Evolutionary conservation across 1,140 invertebrate genomes (phyloP).

Genomic region (Mya arenaria): DNA sequence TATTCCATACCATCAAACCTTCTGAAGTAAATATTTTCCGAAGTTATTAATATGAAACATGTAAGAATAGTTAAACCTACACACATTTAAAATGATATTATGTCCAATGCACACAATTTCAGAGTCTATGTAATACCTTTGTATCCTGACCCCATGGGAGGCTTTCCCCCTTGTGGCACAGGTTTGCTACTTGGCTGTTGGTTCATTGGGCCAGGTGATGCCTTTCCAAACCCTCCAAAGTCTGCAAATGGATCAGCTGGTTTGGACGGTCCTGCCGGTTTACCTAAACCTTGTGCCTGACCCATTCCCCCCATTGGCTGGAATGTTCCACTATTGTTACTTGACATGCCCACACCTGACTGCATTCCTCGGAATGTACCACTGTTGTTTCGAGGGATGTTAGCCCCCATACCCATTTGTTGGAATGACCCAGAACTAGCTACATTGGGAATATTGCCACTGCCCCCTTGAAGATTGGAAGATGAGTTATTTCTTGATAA

Average conservation of each 20-base stretch:
- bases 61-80: not conserved
- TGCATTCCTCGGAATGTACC: conserved; percentile 56
- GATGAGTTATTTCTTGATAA: conserved; percentile 61
- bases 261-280: conserved; percentile 29
- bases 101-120: not conserved
- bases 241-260: conserved; percentile 78
- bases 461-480: conserved; percentile 49
- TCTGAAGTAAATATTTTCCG: too few species aligned
- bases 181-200: conserved; percentile 47
- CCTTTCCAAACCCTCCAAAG: conserved; percentile 58
- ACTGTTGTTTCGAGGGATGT: conserved; percentile 49
- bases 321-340: conserved; percentile 36
- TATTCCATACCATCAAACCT: too few species aligned
- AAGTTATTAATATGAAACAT: too few species aligned
- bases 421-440: conserved; percentile 30
- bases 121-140: conserved; percentile 47
- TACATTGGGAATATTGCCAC: conserved; percentile 45
- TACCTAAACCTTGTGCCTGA: conserved; percentile 2
- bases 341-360: conserved; percentile 45
- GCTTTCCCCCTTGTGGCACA: conserved; percentile 42
- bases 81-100: not conserved
- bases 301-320: conserved; percentile 49
- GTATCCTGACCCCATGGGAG: conserved; percentile 51
- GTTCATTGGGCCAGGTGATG: not conserved
- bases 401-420: not conserved